A percentile compares a stretch with the other conserved stretches of the same genome.
phyloP scores from a whole-genome alignment of 2,113 vertebrate genomes.

The Sterna hirundo region DNA sequence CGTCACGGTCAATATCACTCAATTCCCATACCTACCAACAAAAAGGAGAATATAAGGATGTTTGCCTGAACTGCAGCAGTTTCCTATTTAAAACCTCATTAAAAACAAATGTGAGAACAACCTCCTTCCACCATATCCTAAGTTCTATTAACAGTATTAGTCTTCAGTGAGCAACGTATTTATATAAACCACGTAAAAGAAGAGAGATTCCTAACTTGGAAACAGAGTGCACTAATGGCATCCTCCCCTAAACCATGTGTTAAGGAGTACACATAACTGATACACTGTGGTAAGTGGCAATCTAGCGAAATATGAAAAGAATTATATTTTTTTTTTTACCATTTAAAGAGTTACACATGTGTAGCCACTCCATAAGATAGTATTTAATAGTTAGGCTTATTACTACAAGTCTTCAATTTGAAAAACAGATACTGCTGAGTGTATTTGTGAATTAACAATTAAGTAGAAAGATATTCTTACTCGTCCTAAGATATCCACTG shows the following conservation, averaged over 20 bases:
- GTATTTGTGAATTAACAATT: background rate
- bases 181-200: background rate
- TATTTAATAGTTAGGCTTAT: background rate
- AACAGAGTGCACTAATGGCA: background rate
- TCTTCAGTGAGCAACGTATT: background rate
- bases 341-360: background rate
- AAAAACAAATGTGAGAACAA: background rate
- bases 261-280: background rate
- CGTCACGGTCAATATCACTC: constrained; percentile 96
- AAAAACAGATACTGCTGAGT: background rate
- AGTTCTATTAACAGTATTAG: background rate
- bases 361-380: background rate
- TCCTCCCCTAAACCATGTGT: background rate
- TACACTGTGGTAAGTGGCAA: background rate
- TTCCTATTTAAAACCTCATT: background rate
- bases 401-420: background rate
- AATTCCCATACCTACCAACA: constrained; percentile 92
- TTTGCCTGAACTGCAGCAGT: background rate
- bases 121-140: background rate
- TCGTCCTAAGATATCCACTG: constrained; percentile 95
- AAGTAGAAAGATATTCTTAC: constrained; percentile 73
- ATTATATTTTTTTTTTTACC: background rate
- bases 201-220: background rate
- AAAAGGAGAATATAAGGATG: constrained; percentile 2
- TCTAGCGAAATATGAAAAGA: background rate